A percentile compares a stretch with the other conserved stretches of the same genome.
Evolutionary conservation across 1,140 invertebrate genomes (phyloP).

Genomic region (Fopius arisanus): DNA sequence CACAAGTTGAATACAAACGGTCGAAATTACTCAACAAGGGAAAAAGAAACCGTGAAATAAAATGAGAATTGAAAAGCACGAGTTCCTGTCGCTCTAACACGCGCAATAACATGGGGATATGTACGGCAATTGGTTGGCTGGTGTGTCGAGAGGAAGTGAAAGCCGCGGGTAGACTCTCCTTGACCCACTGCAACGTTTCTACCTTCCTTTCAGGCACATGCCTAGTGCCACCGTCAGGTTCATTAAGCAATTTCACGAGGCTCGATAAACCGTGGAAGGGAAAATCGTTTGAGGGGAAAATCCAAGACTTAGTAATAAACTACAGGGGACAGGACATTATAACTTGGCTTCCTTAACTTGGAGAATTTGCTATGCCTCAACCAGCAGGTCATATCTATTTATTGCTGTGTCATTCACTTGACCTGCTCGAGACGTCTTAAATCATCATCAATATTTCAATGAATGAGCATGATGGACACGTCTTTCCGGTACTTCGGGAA

Average conservation of each 20-base stretch:
- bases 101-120: constrained; percentile 30
- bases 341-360: background rate
- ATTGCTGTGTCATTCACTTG: too few relatives aligned
- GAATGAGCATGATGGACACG: too few relatives aligned
- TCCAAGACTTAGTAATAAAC: background rate
- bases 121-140: constrained; percentile 38
- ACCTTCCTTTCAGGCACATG: constrained; percentile 60
- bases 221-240: constrained; percentile 46
- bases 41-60: background rate
- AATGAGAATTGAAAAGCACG: constrained; percentile 38
- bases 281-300: constrained; percentile 8
- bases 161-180: constrained; percentile 60
- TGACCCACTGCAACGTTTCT: constrained; percentile 65
- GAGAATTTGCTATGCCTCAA: background rate
- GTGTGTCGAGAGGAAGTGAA: constrained; percentile 63
- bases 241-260: constrained; percentile 62
- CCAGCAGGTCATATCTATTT: too few relatives aligned
- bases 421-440: too few relatives aligned
- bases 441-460: too few relatives aligned
- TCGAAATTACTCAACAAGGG: background rate
- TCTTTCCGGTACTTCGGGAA: too few relatives aligned
- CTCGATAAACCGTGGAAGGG: constrained; percentile 14
- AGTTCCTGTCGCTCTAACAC: constrained; percentile 26
- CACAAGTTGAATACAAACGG: background rate
- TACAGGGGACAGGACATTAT: background rate